Base-by-base conservation (phyloP, 2,797 vertebrate genomes). In the Takifugu rubripes region DNA sequence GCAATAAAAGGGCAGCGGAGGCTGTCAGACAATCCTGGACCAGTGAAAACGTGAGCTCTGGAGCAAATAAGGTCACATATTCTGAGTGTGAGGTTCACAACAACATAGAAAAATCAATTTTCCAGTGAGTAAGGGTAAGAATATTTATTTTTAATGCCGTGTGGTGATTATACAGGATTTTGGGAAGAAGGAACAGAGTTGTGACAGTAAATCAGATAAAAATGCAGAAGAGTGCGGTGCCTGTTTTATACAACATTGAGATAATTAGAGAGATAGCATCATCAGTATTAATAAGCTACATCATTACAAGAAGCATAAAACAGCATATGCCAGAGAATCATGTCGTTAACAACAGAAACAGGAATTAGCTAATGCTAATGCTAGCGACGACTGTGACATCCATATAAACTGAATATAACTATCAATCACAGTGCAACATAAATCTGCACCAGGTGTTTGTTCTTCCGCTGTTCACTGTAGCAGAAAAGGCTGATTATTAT, bases 1-100 rank as follows among this genome's bases (percentile, higher is more conserved):
- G 68, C 64, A 26, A 49, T 46, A 36, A 66, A 76, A 63, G 40
- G 72, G 79, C 67, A 72, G 61, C 51, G 63, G 75, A 83, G 73
- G 52, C 69, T 42, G 56, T 77, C 72, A 61, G 42, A 70, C 63
- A 49, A 43, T 61, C 51, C 56, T 49, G 75, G 43, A 11, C 74
- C 56, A 61, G 58, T 62, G 77, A 75, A 66, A 69, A 59, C 54
- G 25, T 15, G 25, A 63, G 56, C 59, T 53, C 49, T 70, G 72
- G 54, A 59, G 63, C 68, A 60, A 46, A 21, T n/a, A 7, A 7
- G 43, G 44, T n/a, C 16, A n/a, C 16, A 46, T 46, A 10, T 21
- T 46, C 3, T 46, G 14, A 7, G 6, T 46, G n/a, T 21, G 44
- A 46, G 17, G 17, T n/a, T n/a, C 44, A 46, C 44, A n/a, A 46